A percentile compares a stretch with the other conserved stretches of the same genome.
Evolutionary conservation across 2,113 vertebrate genomes (phyloP).

Genomic region (Notarius quadriscutis): DNA sequence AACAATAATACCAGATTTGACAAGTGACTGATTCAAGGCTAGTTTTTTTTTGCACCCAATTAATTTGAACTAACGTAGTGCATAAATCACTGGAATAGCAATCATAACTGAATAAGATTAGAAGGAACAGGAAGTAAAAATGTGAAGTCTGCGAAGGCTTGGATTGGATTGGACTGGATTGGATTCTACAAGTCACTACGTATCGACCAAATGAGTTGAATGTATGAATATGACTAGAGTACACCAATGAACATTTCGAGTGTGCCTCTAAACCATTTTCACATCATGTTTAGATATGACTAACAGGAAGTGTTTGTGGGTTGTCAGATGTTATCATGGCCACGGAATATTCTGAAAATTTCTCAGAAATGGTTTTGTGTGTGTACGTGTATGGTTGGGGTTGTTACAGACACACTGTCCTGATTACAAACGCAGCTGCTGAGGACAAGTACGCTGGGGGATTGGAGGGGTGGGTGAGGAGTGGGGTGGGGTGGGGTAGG

Average conservation of each 20-base stretch:
- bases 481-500: background rate
- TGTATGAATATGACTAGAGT: background rate
- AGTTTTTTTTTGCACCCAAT: background rate
- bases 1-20: background rate
- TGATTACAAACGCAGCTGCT: slow-evolving; percentile 32
- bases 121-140: background rate
- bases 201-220: background rate
- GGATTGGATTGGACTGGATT: background rate
- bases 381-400: slow-evolving; percentile 11
- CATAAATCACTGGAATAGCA: background rate
- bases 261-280: background rate
- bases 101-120: background rate
- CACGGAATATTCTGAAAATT: background rate
- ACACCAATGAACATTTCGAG: background rate
- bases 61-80: background rate
- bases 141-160: background rate
- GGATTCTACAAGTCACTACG: background rate
- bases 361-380: background rate
- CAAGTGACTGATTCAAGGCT: background rate
- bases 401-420: background rate
- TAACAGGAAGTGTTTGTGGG: background rate
- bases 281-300: background rate
- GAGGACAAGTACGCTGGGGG: background rate
- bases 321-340: background rate
- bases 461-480: background rate